Conservation (phyloP, 2,888 invertebrate species). For the Lypha dubia region DNA sequence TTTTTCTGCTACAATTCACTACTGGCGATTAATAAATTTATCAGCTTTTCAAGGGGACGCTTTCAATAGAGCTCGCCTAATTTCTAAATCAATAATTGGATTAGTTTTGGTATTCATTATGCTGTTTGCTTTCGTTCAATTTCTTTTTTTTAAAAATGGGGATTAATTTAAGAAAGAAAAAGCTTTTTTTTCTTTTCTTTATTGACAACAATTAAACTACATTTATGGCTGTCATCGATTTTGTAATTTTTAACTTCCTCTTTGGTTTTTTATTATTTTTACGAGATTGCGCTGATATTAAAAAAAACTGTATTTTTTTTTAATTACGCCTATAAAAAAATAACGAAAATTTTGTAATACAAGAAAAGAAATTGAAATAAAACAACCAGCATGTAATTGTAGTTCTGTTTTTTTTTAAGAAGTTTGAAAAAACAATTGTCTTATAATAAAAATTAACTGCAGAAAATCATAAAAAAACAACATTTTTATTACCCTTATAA, state of each 20-base stretch:
- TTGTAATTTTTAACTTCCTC: constrained; percentile 13
- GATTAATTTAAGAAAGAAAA: neutral
- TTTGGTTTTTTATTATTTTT: constrained; percentile 9
- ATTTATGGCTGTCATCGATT: constrained; percentile 65
- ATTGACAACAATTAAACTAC: constrained; percentile 54
- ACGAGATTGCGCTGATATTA: constrained; percentile 47
- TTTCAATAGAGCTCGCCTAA: neutral
- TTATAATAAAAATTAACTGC: constrained; percentile 52
- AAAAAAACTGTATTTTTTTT: constrained; percentile 60
- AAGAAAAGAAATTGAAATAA: constrained; percentile 47
- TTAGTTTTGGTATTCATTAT: neutral
- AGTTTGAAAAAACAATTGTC: constrained; percentile 36
- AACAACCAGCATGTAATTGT: constrained; percentile 64
- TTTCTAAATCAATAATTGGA: neutral
- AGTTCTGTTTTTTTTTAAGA: constrained; percentile 19
- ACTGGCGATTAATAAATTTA: neutral
- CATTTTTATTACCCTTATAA: constrained; percentile 54
- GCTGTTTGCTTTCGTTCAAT: neutral
- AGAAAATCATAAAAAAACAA: constrained; percentile 17
- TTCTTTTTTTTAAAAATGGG: neutral
- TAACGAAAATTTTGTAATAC: constrained; percentile 19
- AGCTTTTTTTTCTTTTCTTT: neutral
- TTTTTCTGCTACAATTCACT: neutral
- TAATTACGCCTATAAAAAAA: constrained; percentile 68
- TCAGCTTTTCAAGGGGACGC: neutral